Evolutionary conservation across 2,113 vertebrate genomes (phyloP), one percentile per base, ranked within the genome.

Genomic region (Isichthys henryi): DNA sequence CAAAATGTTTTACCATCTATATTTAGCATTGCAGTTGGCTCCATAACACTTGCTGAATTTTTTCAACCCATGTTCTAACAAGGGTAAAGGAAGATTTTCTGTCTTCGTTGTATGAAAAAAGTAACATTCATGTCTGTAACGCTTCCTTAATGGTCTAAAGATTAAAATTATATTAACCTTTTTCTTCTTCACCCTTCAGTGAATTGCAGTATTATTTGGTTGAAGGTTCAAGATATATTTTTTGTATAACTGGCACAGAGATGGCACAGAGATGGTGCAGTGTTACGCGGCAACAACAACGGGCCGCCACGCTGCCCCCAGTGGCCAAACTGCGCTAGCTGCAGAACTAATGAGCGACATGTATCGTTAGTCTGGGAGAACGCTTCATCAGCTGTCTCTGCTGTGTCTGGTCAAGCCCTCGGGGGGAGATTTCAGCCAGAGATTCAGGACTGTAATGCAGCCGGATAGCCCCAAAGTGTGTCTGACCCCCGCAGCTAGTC

Each of bases 251-350:
- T 84, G 45, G 19, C 6, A 46, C 0, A 2, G 1, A 4, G 45
- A 23, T 84, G 45, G 19, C 6, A 46, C 0, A 2, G 1, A 4
- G 45, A 23, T 46, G 82, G 15, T 23, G 8, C 82, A 46, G 82
- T 27, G 82, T 46, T 9, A 17, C 6, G 31, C 13, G 27, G 0
- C 50, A 9, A 21, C 48, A 39, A 21, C 31, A 9, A 11, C 45
- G 13, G 45, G 46, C 43, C 21, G 45, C 23, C 43, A 86, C 50
- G 53, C 86, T 58, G 89, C 88, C 91, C 84, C 90, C 27, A 66
- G 91, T 91, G 90, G 88, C 89, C 91, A 91, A 91, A 90, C 92
- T 90, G 80, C 9, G 46, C 50, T 48, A 74, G 83, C 87, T 91
- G 86, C 23, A 50, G 89, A 80, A 15, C 46, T 92, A 92, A 93